phyloP scores from a whole-genome alignment of 1,140 invertebrate species.

The Thereuonema tuberculata region DNA sequence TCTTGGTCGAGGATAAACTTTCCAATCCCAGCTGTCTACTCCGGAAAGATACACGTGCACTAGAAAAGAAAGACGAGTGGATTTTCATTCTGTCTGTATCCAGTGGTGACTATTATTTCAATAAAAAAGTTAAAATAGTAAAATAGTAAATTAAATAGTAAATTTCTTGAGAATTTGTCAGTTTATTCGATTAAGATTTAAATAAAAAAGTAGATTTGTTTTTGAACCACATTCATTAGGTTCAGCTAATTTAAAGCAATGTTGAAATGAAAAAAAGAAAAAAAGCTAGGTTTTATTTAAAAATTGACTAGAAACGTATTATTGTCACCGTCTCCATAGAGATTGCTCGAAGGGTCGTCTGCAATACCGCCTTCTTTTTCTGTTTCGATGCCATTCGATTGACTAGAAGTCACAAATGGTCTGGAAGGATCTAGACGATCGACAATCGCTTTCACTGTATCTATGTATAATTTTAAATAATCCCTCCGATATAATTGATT shows the following conservation, averaged over 20 bases:
- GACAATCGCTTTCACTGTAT: conserved; percentile 55
- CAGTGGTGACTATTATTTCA: conserved; percentile 14
- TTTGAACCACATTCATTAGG: no score
- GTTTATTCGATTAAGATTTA: not conserved
- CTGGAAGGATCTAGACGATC: conserved; percentile 44
- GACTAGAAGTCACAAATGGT: conserved; percentile 72
- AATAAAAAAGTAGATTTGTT: no score
- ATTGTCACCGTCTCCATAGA: conserved; percentile 85
- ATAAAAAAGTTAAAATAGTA: conserved; percentile 4
- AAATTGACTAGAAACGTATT: no score
- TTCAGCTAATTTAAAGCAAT: no score
- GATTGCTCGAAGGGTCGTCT: conserved; percentile 53
- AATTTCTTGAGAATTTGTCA: conserved; percentile 6
- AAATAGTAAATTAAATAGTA: not conserved
- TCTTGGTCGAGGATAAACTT: conserved; percentile 58
- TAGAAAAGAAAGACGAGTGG: conserved; percentile 35
- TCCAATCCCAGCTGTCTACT: conserved; percentile 60
- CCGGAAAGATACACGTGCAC: conserved; percentile 88
- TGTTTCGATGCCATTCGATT: conserved; percentile 71
- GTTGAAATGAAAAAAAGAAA: no score
- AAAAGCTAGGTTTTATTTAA: no score
- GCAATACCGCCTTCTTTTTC: conserved; percentile 60
- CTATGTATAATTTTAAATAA: conserved; percentile 74
- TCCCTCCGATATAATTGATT: conserved; percentile 52
- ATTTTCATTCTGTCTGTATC: no score